Percentiles rank a stretch among this genome's conserved stretches.
phyloP scores from a whole-genome alignment of 2,113 vertebrate genomes.

The Ameiurus melas region DNA sequence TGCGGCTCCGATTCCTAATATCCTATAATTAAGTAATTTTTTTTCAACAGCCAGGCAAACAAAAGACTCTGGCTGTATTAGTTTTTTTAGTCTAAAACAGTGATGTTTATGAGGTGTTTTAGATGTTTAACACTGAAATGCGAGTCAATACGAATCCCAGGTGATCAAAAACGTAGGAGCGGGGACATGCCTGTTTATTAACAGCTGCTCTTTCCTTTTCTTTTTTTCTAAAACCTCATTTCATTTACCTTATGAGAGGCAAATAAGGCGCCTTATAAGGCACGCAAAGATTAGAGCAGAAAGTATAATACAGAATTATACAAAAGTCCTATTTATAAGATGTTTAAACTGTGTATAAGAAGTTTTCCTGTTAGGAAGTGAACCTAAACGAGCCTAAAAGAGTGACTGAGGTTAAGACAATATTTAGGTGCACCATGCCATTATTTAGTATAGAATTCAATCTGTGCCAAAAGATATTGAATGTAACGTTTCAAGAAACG shows the following conservation, averaged over 20 bases:
- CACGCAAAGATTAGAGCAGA: neutral
- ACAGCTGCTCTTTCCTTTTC: neutral
- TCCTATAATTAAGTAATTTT: slow-evolving; percentile 11
- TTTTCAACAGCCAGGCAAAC: slow-evolving; percentile 9
- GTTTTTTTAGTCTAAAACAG: neutral
- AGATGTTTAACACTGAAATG: neutral
- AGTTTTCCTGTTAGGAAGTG: too few species aligned
- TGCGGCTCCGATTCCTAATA: neutral
- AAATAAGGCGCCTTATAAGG: neutral
- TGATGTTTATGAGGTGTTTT: neutral
- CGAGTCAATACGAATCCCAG: neutral
- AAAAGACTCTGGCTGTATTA: neutral
- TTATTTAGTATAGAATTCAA: too few species aligned
- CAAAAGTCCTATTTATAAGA: neutral
- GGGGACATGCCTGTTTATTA: neutral
- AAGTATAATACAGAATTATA: neutral
- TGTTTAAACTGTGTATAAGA: too few species aligned
- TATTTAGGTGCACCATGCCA: too few species aligned
- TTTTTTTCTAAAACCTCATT: neutral
- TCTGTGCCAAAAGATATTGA: too few species aligned
- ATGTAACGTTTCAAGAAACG: too few species aligned
- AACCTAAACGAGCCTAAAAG: too few species aligned
- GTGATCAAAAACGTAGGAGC: neutral
- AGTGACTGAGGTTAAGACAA: too few species aligned
- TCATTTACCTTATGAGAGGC: too few species aligned